Conservation (phyloP, 2,888 invertebrate genomes). For the Nemoura dubitans region DNA sequence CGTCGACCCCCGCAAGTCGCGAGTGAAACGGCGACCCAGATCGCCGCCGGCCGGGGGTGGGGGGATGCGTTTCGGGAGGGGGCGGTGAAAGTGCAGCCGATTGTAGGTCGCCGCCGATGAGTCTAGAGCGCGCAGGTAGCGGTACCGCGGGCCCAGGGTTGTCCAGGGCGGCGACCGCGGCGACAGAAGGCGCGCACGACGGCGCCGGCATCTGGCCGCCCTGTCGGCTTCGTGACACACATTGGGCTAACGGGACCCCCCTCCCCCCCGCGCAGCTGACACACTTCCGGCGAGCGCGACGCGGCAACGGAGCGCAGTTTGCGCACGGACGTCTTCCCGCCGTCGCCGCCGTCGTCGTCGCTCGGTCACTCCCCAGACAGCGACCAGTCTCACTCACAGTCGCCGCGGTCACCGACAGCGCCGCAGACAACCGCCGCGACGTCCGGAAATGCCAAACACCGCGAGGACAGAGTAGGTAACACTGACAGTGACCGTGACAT, state of each 20-base stretch:
- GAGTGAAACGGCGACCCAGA: constrained; percentile 12
- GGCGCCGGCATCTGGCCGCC: neutral
- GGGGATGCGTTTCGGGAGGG: constrained; percentile 5
- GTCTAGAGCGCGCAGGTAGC: neutral
- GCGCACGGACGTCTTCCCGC: neutral
- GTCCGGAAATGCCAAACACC: neutral
- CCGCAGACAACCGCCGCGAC: neutral
- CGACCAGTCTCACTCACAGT: neutral
- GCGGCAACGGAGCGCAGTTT: neutral
- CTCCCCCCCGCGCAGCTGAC: neutral
- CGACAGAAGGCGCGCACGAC: neutral
- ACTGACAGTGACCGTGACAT: neutral
- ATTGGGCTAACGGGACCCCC: neutral
- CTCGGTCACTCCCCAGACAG: neutral
- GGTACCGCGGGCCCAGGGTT: neutral
- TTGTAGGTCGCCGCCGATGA: neutral
- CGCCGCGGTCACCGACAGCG: neutral
- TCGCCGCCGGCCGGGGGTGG: neutral
- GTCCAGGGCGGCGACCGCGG: neutral
- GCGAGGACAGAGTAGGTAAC: neutral
- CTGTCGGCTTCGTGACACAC: neutral
- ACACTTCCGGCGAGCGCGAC: neutral
- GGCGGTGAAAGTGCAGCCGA: constrained; percentile 7
- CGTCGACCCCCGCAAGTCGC: neutral
- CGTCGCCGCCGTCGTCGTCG: too few species aligned